Conservation (phyloP, 64 coral and sea anemone genomes). For the Orbicella faveolata region DNA sequence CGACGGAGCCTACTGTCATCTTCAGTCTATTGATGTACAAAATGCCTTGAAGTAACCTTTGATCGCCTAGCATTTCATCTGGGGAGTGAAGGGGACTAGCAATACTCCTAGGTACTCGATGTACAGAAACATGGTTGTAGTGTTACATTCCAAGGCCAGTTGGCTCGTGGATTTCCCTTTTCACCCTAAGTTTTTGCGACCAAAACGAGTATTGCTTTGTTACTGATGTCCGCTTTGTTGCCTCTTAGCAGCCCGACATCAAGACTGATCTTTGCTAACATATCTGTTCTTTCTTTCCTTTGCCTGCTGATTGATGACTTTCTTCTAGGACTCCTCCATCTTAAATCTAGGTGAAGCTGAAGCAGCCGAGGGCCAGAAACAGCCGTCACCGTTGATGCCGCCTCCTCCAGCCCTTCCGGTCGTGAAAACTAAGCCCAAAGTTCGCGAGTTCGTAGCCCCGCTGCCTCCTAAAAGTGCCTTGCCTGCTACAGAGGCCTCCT, state of each 20-base stretch:
- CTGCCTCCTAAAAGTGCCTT: slow-evolving; percentile 1
- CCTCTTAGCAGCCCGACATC: not conserved
- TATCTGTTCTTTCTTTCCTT: slow-evolving; percentile 50
- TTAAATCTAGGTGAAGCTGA: slow-evolving; percentile 48
- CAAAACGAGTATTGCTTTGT: not conserved
- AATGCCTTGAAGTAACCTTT: too few relatives aligned
- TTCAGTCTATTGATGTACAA: too few relatives aligned
- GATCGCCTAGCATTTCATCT: too few relatives aligned
- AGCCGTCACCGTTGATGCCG: not conserved
- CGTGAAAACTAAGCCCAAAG: not conserved
- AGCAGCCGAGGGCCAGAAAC: not conserved
- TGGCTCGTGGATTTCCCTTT: too few relatives aligned
- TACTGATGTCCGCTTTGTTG: not conserved
- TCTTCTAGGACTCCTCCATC: slow-evolving; percentile 64
- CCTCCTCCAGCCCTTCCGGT: slow-evolving; percentile 3
- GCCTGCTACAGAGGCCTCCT: not conserved
- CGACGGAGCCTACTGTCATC: too few relatives aligned
- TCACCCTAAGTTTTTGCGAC: too few relatives aligned
- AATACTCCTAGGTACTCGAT: too few relatives aligned
- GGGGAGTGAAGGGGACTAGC: too few relatives aligned
- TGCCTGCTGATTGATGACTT: slow-evolving; percentile 72
- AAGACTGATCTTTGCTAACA: slow-evolving; percentile 18
- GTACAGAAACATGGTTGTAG: too few relatives aligned
- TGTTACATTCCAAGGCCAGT: too few relatives aligned
- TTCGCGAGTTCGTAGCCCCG: not conserved